Base-by-base conservation (phyloP, 2,113 vertebrate species). In the Pampusana beccarii region DNA sequence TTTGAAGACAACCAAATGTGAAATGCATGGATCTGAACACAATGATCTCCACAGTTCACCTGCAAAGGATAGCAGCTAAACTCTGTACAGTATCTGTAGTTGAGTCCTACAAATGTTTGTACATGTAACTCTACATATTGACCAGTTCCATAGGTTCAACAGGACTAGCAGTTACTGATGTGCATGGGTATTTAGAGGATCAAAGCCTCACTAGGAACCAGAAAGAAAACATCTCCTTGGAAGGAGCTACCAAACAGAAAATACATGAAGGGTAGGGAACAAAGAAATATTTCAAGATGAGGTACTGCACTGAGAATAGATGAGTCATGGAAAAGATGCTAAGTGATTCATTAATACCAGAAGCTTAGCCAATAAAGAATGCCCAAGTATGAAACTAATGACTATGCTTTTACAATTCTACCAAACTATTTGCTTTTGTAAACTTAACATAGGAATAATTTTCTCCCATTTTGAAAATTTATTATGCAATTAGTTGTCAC, bases 381-480 rank as follows among this genome's bases (percentile, higher is more conserved):
- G 72, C 54, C 65, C 90, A 94, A 96, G 56, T 80, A 96, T 92
- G 94, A 97, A 97, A 94, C 92, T 90, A 79, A 86, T 95, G 87
- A 96, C 66, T 70, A 2, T 83, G 80, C 74, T 88, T 97, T 95
- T 94, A 86, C 92, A 96, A 74, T 92, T 75, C 87, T 90, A 96
- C 56, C 64, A 94, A 95, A 87, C 73, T 82, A 94, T 93, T 97
- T 95, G 92, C 80, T 93, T 96, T 96, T 92, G 91, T 91, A 91
- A 97, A 95, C 80, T 96, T 96, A 66, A 94, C 79, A 87, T 70
- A 94, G 66, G 82, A 98, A 97, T 93, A 69, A 91, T 95, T 97
- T 92, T 97, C 95, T 95, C 91, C 74, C 94, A 97, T 97, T 96
- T 95, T 97, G 80, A 97, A 98, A 95, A 97, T 97, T 97, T 97